Percentiles rank a stretch among this genome's conserved stretches.
Conservation (phyloP, 2,888 invertebrate species). For the Embidobia sp. region DNA sequence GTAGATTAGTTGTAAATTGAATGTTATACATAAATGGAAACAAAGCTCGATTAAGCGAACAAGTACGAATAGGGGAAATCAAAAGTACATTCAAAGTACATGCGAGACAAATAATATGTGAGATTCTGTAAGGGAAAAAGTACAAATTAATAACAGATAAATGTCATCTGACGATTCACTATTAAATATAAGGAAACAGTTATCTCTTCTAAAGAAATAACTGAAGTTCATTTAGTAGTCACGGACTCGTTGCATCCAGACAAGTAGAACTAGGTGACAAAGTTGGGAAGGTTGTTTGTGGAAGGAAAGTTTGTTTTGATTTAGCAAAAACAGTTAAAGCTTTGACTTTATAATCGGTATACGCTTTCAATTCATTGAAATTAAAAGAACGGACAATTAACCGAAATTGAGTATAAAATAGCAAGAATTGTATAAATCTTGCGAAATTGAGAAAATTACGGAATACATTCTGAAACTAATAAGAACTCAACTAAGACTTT, state of each 20-base stretch:
- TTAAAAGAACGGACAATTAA: neutral
- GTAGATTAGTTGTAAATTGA: too few relatives aligned
- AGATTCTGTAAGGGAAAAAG: too few relatives aligned
- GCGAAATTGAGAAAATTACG: neutral
- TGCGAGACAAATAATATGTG: too few relatives aligned
- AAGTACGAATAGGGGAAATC: too few relatives aligned
- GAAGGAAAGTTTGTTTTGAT: constrained; percentile 32
- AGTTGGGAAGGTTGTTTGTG: constrained; percentile 22
- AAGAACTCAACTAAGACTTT: neutral
- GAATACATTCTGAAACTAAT: neutral
- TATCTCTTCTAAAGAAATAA: constrained; percentile 22
- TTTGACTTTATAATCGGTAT: constrained; percentile 10
- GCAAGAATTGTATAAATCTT: neutral
- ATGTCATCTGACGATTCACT: neutral
- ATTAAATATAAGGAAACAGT: neutral
- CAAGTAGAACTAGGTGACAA: constrained; percentile 26
- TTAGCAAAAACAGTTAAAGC: constrained; percentile 17
- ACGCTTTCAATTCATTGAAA: constrained; percentile 7
- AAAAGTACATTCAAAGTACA: too few relatives aligned
- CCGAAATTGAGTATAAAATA: too few relatives aligned
- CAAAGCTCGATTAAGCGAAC: too few relatives aligned
- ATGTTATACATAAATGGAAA: too few relatives aligned
- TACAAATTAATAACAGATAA: too few relatives aligned
- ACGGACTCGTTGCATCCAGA: constrained; percentile 2
- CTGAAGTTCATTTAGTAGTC: constrained; percentile 18